Evolutionary conservation across 2,113 vertebrate genomes (phyloP), one percentile per base, ranked within the genome.

Genomic region (Lycocorax pyrrhopterus): DNA sequence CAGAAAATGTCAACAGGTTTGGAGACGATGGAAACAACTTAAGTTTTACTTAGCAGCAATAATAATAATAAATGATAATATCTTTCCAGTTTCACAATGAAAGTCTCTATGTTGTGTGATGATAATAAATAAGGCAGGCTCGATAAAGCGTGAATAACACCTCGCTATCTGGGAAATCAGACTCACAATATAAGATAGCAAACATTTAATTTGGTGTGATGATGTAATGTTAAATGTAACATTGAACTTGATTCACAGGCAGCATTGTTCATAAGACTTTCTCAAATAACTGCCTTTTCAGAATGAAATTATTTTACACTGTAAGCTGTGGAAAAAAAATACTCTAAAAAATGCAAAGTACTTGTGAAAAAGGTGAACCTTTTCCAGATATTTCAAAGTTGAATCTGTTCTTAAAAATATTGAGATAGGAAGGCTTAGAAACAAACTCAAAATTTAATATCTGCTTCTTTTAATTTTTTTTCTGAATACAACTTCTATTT

Each of bases 161-260:
- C 10, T 55, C 19, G 18, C 47, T 90, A 44, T 47, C 78, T 71
- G 33, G 30, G 37, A 88, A 81, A 93, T 56, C 67, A 80, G 51
- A 77, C 21, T 51, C 66, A 60, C 49, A 59, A 46, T 30, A 2
- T 33, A 81, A 82, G 49, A 81, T 2, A 90, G 80, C 56, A 92
- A 95, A 87, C 56, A 84, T 72, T 90, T 69, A 67, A 87, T 90
- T 62, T 90, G 86, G 90, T 81, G 25, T 20, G 22, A 84, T 84
- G 74, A 84, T 43, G 35, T 23, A 80, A 52, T 37, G 81, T 4
- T 63, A 60, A 88, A 84, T n/a, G 27, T 23, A 93, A 81, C 25
- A 47, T 0, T 74, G 52, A 68, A 75, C 29, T 74, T 81, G 26
- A 91, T 82, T 87, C 66, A 79, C 27, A 63, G 80, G 47, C 52